These are phyloP conservation scores for Drosophila subobscura DNA, from an alignment of 1,140 invertebrate species.

Conservation along the genomic window DNA sequence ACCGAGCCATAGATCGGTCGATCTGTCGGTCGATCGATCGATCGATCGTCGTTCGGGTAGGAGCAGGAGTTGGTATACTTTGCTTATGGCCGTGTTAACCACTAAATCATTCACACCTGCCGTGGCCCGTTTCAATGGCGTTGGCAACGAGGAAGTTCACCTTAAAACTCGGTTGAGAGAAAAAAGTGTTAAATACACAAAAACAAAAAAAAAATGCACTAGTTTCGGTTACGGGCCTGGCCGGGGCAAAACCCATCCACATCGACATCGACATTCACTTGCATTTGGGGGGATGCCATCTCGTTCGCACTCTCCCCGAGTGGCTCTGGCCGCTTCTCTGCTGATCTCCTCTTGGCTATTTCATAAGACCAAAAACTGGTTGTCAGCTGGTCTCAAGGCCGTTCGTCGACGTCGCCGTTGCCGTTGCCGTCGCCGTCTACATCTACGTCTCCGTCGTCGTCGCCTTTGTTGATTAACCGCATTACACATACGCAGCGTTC, in stretches of 20 bases:
- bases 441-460: conserved; percentile 9
- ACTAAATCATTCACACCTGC: conserved; percentile 77
- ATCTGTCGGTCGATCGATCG: conserved; percentile 16
- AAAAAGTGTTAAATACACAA: neutral
- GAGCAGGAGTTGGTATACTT: conserved; percentile 40
- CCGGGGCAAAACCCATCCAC: conserved; percentile 8
- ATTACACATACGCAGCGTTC: conserved; percentile 76
- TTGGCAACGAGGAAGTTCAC: conserved; percentile 66
- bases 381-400: conserved; percentile 75
- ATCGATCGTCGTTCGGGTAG: conserved; percentile 23
- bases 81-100: conserved; percentile 72
- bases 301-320: conserved; percentile 8
- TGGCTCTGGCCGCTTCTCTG: conserved; percentile 11
- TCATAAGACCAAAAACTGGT: conserved; percentile 75
- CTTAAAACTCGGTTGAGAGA: neutral
- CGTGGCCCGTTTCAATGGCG: conserved; percentile 63
- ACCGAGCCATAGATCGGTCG: neutral
- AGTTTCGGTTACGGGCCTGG: conserved; percentile 17
- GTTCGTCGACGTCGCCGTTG: conserved; percentile 39
- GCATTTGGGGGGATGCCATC: conserved; percentile 41
- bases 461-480: conserved; percentile 67
- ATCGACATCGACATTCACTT: conserved; percentile 53
- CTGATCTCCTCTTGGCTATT: conserved; percentile 45
- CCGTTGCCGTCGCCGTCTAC: conserved; percentile 30
- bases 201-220: conserved; percentile 33